Base-by-base conservation (phyloP, 2,797 vertebrate genomes). In the Mico argentatus region DNA sequence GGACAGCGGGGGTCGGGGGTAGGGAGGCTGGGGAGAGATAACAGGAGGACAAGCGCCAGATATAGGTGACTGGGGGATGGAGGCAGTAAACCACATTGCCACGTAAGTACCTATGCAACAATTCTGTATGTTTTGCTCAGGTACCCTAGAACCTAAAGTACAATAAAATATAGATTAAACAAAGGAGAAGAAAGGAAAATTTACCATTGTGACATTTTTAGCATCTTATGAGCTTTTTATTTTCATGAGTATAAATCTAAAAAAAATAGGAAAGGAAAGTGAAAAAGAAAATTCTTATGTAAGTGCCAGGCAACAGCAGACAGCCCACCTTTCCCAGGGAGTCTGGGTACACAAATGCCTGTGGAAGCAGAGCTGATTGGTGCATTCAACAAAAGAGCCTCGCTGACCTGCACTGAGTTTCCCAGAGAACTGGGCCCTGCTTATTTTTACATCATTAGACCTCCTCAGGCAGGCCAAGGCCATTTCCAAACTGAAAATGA, bases 401-500 rank as follows among this genome's bases (percentile, higher is more conserved):
- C 44, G 0, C 92, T 97, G 96, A 97, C 96, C 96, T 73, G 30
- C 19, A 67, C 46, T 95, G 2, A 72, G 94, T 46, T 98, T 96
- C 91, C 96, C 1, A 61, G 96, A 95, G 95, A 30, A 95, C 67
- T 76, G 36, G 84, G 57, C 79, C 90, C 97, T 82, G 48, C 39
- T 94, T 97, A 96, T 88, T 98, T 97, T 97, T 89, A 96, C 72
- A 95, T 98, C 92, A 97, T 97, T 97, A 98, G 67, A 83, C 85
- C 87, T 97, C 83, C 93, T 70, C 77, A 10, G 76, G 92, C 88
- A 94, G 41, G 19, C 94, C 87, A 17, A 50, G 46, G 95, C 98
- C 87, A 90, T 97, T 98, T 97, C 88, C 95, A 98, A 98, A 98
- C 98, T 98, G 97, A 97, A 98, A 98, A 98, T 98, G 97, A 97